A percentile compares a stretch with the other conserved stretches of the same genome.
Evolutionary conservation across 2,797 vertebrate genomes (phyloP).

Genomic region (Sternotherus odoratus): DNA sequence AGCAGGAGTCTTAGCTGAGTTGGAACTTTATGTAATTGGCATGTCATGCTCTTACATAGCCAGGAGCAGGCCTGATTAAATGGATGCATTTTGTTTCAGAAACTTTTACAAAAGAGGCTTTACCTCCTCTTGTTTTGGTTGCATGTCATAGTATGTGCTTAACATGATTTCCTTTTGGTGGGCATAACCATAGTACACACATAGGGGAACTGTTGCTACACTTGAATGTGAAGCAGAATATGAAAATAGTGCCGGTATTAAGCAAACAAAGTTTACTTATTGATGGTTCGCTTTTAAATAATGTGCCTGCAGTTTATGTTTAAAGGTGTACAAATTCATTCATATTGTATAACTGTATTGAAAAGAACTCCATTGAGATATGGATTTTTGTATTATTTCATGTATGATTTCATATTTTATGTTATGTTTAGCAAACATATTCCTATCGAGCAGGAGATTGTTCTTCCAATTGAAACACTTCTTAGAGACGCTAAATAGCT

Average conservation of each 20-base stretch:
- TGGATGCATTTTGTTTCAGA: slow-evolving; percentile 90
- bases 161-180: slow-evolving; percentile 55
- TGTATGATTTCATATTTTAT: slow-evolving; percentile 18
- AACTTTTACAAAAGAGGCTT: slow-evolving; percentile 84
- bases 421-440: slow-evolving; percentile 32
- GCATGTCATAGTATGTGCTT: slow-evolving; percentile 49
- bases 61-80: slow-evolving; percentile 90
- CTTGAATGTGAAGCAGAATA: slow-evolving; percentile 12
- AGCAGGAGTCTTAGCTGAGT: slow-evolving; percentile 92
- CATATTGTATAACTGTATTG: neutral
- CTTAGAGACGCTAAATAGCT: slow-evolving; percentile 45
- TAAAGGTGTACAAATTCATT: neutral
- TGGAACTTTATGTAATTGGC: slow-evolving; percentile 96
- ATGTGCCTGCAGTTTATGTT: neutral
- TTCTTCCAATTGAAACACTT: neutral
- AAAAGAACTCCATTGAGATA: neutral
- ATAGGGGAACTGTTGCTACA: slow-evolving; percentile 2
- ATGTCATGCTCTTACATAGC: slow-evolving; percentile 87
- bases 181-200: slow-evolving; percentile 6
- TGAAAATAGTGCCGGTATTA: slow-evolving; percentile 7
- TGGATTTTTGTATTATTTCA: slow-evolving; percentile 24
- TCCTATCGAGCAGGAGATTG: slow-evolving; percentile 14
- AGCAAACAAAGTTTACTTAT: neutral
- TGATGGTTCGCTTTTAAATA: slow-evolving; percentile 4
- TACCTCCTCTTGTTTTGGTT: slow-evolving; percentile 69